Conservation (phyloP, 2,888 invertebrate genomes). For the Ophion costatus region DNA sequence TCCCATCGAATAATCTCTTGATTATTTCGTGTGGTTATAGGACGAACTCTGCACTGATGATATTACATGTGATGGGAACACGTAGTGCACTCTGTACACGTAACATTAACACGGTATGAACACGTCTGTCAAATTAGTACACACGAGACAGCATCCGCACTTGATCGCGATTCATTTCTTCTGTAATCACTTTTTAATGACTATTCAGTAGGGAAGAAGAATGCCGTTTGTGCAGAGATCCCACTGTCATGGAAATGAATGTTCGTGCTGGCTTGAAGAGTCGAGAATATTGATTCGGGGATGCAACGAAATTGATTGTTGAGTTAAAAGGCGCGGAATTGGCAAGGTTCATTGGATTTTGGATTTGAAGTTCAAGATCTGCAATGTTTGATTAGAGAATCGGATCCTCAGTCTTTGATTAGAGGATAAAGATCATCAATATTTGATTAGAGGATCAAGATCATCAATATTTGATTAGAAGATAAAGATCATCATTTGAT, state of each 20-base stretch:
- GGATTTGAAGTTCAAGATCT: not conserved
- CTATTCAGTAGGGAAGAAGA: constrained; percentile 1
- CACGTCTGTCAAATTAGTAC: constrained; percentile 24
- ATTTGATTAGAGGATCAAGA: too few species aligned
- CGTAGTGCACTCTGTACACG: constrained; percentile 6
- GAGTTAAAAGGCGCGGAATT: too few species aligned
- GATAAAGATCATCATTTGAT: not conserved
- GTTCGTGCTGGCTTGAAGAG: not conserved
- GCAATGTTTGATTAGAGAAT: not conserved
- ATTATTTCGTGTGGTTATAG: constrained; percentile 55
- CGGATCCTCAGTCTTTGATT: too few species aligned
- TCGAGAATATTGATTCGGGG: not conserved
- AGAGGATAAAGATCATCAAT: too few species aligned
- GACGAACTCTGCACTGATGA: constrained; percentile 45
- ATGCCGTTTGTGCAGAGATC: not conserved
- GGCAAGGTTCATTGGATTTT: not conserved
- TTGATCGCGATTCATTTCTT: not conserved
- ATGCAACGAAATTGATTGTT: not conserved
- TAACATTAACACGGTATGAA: constrained; percentile 21
- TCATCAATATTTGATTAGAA: not conserved
- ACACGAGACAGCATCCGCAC: constrained; percentile 4
- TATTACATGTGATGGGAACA: constrained; percentile 34
- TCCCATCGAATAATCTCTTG: constrained; percentile 61
- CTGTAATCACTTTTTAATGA: constrained; percentile 38
- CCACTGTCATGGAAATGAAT: not conserved